A percentile compares a stretch with the other conserved stretches of the same genome.
These are phyloP conservation scores for Cochlearius cochlearius DNA, from an alignment of 2,113 vertebrate species.

Conservation along the genomic window DNA sequence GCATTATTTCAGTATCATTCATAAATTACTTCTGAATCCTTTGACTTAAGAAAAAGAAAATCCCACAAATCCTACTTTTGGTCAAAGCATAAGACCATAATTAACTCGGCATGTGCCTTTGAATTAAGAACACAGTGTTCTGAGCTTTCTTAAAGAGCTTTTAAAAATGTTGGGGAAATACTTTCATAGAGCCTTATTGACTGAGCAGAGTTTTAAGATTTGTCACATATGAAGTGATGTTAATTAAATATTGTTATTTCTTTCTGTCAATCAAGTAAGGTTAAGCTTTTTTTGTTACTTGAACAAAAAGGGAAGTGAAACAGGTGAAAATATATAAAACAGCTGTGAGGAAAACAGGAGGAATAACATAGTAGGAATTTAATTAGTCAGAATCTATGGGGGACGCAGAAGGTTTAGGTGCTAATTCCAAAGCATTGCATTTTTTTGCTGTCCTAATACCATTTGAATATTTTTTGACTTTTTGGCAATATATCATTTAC, in stretches of 20 bases:
- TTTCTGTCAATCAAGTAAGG: conserved; percentile 44
- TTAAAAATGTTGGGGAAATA: conserved; percentile 52
- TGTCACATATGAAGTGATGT: conserved; percentile 70
- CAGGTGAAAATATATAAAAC: conserved; percentile 47
- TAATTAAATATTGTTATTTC: conserved; percentile 72
- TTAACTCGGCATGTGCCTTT: conserved; percentile 77
- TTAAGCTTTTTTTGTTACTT: conserved; percentile 55
- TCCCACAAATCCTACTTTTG: conserved; percentile 70
- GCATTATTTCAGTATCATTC: conserved; percentile 72
- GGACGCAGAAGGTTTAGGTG: conserved; percentile 26
- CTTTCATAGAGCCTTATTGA: conserved; percentile 56
- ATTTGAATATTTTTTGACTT: conserved; percentile 1
- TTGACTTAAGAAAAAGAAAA: conserved; percentile 70
- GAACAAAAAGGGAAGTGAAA: conserved; percentile 26
- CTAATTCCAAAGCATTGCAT: conserved; percentile 11
- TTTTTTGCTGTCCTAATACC: conserved; percentile 27
- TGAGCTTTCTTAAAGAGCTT: conserved; percentile 66
- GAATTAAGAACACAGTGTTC: conserved; percentile 75
- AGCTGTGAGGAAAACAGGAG: conserved; percentile 37
- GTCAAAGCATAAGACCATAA: conserved; percentile 73
- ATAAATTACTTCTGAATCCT: conserved; percentile 70
- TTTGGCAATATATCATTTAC: not conserved
- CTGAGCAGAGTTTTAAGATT: conserved; percentile 69
- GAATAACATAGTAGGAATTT: conserved; percentile 31
- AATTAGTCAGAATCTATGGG: conserved; percentile 33